These are phyloP conservation scores for Chaetodon trifascialis DNA, from an alignment of 2,113 vertebrate species.

Conservation along the genomic window DNA sequence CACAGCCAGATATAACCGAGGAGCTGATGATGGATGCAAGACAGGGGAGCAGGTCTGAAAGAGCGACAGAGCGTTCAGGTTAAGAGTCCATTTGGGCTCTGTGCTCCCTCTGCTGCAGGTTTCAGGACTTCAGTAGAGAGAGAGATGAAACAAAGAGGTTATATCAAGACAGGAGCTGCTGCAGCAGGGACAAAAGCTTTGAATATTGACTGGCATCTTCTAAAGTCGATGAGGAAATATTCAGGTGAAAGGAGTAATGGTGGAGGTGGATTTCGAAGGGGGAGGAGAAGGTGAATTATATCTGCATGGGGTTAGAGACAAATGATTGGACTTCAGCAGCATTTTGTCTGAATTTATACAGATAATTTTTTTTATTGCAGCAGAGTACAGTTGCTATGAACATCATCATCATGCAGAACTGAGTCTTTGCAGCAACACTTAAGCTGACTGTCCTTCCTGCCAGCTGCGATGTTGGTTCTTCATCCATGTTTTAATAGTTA, in stretches of 20 bases:
- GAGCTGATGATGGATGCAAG: neutral
- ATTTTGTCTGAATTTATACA: neutral
- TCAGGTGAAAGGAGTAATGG: neutral
- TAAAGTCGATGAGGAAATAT: neutral
- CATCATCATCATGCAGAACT: slow-evolving; percentile 1
- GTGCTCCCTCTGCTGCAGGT: neutral
- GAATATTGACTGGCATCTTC: slow-evolving; percentile 2
- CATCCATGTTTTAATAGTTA: neutral
- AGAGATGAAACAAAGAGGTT: slow-evolving; percentile 8
- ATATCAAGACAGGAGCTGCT: slow-evolving; percentile 2
- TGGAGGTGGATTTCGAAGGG: neutral
- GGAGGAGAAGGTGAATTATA: neutral
- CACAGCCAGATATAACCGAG: neutral
- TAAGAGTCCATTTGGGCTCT: neutral
- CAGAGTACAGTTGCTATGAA: slow-evolving; percentile 18
- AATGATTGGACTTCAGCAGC: neutral
- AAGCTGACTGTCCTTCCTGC: neutral
- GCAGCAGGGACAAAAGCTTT: neutral
- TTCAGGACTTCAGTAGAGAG: neutral
- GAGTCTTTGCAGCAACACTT: slow-evolving; percentile 1
- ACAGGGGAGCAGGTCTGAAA: neutral
- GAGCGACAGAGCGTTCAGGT: neutral
- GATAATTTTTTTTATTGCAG: neutral
- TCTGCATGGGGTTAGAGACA: neutral
- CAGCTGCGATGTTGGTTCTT: neutral